These are phyloP conservation scores for Mormyrus lacerda DNA, from an alignment of 2,113 vertebrate genomes.

Conservation along the genomic window DNA sequence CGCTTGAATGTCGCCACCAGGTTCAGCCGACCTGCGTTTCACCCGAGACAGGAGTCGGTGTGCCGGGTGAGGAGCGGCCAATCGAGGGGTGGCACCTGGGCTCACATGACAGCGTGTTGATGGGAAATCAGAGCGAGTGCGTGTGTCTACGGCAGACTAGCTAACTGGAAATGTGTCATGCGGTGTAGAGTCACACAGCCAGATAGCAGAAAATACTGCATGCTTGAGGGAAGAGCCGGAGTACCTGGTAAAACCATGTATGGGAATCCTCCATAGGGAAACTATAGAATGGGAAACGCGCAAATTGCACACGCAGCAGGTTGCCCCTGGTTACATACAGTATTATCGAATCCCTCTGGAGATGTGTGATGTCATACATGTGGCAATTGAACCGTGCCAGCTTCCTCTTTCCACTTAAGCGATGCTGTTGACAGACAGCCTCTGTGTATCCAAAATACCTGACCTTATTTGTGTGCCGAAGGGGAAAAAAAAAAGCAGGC, in stretches of 20 bases:
- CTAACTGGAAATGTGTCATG: background rate
- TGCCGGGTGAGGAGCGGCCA: background rate
- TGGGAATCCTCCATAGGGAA: too few species aligned
- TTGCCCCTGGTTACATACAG: background rate
- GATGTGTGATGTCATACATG: background rate
- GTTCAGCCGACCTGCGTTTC: background rate
- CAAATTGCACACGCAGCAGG: background rate
- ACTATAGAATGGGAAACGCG: background rate
- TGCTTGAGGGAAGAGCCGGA: background rate
- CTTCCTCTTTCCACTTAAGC: background rate
- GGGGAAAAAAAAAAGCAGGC: background rate
- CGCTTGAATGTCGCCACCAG: background rate
- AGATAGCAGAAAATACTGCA: background rate
- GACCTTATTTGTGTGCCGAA: background rate
- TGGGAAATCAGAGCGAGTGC: background rate
- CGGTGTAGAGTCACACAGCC: background rate
- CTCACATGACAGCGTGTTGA: background rate
- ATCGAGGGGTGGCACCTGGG: background rate
- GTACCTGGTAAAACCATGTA: background rate
- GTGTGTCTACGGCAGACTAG: background rate
- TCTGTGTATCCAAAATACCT: background rate
- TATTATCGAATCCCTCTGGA: background rate
- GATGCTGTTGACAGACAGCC: background rate
- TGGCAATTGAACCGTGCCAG: background rate
- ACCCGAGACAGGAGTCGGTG: background rate